Evolutionary conservation across 2,113 vertebrate genomes (phyloP).

Genomic region (Oreochromis aureus): DNA sequence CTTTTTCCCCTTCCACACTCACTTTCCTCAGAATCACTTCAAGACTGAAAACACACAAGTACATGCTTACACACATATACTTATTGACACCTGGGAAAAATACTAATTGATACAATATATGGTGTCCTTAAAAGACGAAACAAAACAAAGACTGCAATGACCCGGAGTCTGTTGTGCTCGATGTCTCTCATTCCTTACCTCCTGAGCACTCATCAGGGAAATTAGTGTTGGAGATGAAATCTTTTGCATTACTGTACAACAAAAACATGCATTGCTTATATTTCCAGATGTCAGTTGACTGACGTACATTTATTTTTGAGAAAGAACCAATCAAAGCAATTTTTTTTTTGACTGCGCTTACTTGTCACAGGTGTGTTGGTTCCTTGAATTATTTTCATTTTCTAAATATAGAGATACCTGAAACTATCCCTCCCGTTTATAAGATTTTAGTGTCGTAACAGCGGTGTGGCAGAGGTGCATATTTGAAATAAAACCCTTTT

Average conservation of each 20-base stretch:
- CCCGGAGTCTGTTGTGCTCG: neutral
- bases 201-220: neutral
- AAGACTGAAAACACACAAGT: conserved; percentile 4
- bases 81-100: neutral
- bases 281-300: neutral
- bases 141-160: neutral
- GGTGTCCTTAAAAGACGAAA: neutral
- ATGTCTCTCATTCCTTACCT: neutral
- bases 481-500: neutral
- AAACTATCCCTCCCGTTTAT: neutral
- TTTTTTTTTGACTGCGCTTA: neutral
- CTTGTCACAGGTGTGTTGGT: neutral
- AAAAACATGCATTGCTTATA: neutral
- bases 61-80: neutral
- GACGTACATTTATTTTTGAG: neutral
- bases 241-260: neutral
- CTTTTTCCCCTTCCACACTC: neutral
- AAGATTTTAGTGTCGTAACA: neutral
- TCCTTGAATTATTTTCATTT: neutral
- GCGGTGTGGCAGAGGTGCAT: neutral
- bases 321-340: neutral
- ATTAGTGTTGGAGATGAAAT: neutral
- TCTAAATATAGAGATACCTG: neutral
- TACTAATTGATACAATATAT: neutral
- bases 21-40: conserved; percentile 11